Evolutionary conservation across 2,113 vertebrate genomes (phyloP).

Genomic region (Ploceus nigricollis): DNA sequence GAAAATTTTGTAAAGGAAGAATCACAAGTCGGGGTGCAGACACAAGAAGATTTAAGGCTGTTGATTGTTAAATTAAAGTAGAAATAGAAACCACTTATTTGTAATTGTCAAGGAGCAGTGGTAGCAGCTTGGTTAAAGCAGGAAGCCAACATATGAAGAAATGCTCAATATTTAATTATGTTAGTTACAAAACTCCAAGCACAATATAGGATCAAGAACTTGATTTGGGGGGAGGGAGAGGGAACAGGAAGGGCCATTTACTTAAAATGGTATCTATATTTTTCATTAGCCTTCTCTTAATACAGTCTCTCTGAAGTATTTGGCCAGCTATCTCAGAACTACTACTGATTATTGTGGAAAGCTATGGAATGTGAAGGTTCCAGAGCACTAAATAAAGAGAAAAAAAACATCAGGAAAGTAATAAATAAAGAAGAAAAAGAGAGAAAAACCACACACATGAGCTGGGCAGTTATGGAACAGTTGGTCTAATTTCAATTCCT

Average conservation of each 20-base stretch:
- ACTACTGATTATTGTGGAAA: neutral
- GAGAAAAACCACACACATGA: neutral
- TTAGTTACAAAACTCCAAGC: neutral
- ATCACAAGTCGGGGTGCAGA: neutral
- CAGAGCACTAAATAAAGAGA: neutral
- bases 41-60: neutral
- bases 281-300: neutral
- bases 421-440: neutral
- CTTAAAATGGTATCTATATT: neutral
- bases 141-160: neutral
- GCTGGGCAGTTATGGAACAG: neutral
- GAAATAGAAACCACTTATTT: neutral
- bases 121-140: neutral
- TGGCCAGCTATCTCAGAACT: neutral
- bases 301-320: neutral
- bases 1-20: neutral
- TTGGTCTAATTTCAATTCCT: neutral
- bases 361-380: neutral
- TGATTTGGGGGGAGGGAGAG: neutral
- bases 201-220: neutral
- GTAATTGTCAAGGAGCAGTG: neutral
- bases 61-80: neutral
- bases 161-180: neutral
- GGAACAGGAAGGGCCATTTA: neutral
- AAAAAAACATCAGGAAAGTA: neutral